phyloP scores from a whole-genome alignment of 1,140 invertebrate species.

The Ladona fulva region DNA sequence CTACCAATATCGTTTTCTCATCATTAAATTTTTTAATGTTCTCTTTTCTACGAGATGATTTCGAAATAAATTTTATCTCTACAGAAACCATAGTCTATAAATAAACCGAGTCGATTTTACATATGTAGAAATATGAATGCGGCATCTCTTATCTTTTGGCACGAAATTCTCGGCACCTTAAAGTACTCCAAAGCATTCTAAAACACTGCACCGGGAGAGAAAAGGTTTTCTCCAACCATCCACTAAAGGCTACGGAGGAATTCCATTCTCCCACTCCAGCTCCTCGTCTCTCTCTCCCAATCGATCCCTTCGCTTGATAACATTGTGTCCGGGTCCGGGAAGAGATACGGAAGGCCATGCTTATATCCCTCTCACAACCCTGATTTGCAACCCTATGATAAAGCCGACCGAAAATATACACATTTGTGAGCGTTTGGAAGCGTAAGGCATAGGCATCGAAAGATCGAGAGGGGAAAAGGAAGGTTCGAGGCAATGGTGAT shows the following conservation, averaged over 20 bases:
- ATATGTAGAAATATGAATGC: no score
- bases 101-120: no score
- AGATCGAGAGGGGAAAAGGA: background rate
- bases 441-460: background rate
- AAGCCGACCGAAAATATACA: background rate
- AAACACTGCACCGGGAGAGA: background rate
- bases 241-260: background rate
- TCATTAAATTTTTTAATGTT: no score
- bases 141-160: no score
- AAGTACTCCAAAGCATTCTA: no score
- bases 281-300: background rate
- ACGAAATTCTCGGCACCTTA: no score
- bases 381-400: constrained; percentile 6
- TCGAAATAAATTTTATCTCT: no score
- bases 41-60: no score
- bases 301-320: background rate
- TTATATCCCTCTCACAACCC: background rate
- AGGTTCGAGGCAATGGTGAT: background rate
- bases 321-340: background rate
- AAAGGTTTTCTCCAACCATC: background rate
- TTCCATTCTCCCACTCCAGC: background rate
- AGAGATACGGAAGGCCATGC: background rate
- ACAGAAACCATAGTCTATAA: no score
- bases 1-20: no score
- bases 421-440: background rate